phyloP scores from a whole-genome alignment of 2,888 invertebrate species.

The Mimachlamys varia region DNA sequence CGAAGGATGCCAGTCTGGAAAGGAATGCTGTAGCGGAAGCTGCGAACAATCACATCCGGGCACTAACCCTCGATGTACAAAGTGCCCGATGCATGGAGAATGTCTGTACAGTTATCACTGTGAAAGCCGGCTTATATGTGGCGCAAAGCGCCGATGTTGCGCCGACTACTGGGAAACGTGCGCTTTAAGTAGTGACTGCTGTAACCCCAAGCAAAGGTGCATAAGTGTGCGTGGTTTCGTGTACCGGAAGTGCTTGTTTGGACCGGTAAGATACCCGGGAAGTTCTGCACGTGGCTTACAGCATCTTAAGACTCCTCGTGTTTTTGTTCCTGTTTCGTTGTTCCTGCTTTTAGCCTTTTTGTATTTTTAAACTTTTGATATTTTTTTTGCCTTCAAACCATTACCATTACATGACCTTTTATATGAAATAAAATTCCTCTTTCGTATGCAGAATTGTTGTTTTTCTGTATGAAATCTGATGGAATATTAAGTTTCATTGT shows the following conservation, averaged over 20 bases:
- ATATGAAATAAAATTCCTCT: slow-evolving; percentile 22
- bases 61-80: slow-evolving; percentile 46
- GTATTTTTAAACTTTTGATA: neutral
- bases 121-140: slow-evolving; percentile 44
- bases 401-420: neutral
- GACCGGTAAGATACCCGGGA: slow-evolving; percentile 16
- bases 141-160: slow-evolving; percentile 45
- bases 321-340: neutral
- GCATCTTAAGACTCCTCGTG: neutral
- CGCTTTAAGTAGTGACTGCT: slow-evolving; percentile 40
- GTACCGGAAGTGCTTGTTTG: slow-evolving; percentile 47
- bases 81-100: slow-evolving; percentile 37
- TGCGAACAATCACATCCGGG: slow-evolving; percentile 48
- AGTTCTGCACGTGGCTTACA: neutral
- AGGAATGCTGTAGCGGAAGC: slow-evolving; percentile 46
- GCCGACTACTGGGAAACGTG: slow-evolving; percentile 51
- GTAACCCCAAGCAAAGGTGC: slow-evolving; percentile 46
- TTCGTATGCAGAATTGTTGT: neutral
- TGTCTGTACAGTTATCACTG: slow-evolving; percentile 52
- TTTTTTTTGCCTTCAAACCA: neutral
- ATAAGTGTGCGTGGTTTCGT: slow-evolving; percentile 44
- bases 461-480: no score
- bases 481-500: no score
- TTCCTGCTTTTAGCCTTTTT: neutral
- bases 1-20: slow-evolving; percentile 44